These are phyloP conservation scores for Columba livia DNA, from an alignment of 2,113 vertebrate species.

Conservation along the genomic window DNA sequence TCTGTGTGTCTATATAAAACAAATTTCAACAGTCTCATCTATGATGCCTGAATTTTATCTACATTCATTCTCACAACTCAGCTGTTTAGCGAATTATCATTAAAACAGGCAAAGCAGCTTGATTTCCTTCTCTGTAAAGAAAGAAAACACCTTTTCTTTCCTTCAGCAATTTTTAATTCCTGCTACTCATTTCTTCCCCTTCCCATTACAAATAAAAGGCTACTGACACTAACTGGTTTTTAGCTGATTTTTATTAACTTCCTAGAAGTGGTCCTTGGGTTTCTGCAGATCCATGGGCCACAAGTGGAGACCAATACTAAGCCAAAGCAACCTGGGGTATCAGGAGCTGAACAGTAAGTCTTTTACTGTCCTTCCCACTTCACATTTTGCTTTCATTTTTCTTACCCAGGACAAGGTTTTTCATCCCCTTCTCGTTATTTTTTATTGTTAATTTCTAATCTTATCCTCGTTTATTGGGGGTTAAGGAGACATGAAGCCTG, in stretches of 20 bases:
- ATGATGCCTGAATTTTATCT: slow-evolving; percentile 4
- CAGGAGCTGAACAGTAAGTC: neutral
- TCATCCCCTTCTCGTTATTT: neutral
- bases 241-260: neutral
- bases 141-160: neutral
- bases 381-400: neutral
- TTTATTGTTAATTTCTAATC: neutral
- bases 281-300: neutral
- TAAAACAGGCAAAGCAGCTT: neutral
- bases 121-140: neutral
- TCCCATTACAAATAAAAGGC: neutral
- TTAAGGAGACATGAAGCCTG: neutral
- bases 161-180: neutral
- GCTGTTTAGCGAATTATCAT: neutral
- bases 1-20: neutral
- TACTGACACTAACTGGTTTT: neutral
- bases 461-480: neutral
- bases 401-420: neutral
- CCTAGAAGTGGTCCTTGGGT: neutral
- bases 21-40: neutral
- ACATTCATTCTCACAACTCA: neutral
- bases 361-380: neutral
- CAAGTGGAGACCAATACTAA: neutral
- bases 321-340: neutral
- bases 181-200: neutral